These are phyloP conservation scores for Polypedilum vanderplanki DNA, from an alignment of 1,140 invertebrate genomes.

Conservation along the genomic window DNA sequence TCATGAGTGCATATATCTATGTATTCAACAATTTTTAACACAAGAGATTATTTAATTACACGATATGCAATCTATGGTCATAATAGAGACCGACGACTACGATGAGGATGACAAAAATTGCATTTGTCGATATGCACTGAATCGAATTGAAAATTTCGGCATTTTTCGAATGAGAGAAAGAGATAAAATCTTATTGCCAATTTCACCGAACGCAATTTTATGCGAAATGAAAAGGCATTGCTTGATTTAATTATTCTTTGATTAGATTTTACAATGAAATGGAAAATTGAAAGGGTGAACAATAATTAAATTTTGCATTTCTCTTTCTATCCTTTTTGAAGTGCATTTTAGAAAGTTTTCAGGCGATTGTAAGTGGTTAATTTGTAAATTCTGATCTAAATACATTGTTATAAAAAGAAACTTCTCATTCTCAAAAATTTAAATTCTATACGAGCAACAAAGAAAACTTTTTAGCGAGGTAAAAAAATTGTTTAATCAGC, in stretches of 20 bases:
- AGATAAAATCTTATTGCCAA: conserved; percentile 14
- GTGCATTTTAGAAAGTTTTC: neutral
- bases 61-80: neutral
- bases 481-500: neutral
- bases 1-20: no score
- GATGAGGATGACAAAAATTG: neutral
- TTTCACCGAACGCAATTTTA: neutral
- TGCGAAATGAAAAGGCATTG: neutral
- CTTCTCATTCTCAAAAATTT: neutral
- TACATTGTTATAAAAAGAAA: neutral
- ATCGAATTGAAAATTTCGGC: neutral
- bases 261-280: neutral
- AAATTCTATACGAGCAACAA: neutral
- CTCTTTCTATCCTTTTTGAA: neutral
- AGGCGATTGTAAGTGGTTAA: conserved; percentile 4
- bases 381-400: neutral
- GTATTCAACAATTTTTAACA: neutral
- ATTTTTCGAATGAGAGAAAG: neutral
- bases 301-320: conserved; percentile 15
- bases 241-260: conserved; percentile 5
- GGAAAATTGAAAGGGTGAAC: neutral
- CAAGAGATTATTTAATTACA: conserved; percentile 14
- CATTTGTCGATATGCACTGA: neutral
- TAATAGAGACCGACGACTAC: no score
- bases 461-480: neutral